Percentiles rank a stretch among this genome's conserved stretches.
These are phyloP conservation scores for Dryoscopus gambensis DNA, from an alignment of 2,113 vertebrate genomes.

Conservation along the genomic window DNA sequence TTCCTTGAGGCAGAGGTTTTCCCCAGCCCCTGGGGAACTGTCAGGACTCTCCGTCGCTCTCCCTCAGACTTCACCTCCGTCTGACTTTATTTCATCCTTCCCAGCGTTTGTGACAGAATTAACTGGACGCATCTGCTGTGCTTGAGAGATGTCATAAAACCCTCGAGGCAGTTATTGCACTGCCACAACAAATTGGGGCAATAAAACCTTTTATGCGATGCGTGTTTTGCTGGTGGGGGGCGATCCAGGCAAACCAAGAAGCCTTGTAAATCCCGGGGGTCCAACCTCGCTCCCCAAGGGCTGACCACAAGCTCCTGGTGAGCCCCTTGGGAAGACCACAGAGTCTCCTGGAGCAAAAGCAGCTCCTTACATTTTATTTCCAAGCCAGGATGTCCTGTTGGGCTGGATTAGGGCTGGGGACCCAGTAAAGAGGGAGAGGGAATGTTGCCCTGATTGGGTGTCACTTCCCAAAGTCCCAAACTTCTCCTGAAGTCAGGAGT, in stretches of 20 bases:
- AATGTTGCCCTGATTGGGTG: background rate
- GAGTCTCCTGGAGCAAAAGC: background rate
- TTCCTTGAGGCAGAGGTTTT: background rate
- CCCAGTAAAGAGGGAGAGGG: background rate
- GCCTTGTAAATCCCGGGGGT: background rate
- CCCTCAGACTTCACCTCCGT: background rate
- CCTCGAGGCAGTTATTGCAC: background rate
- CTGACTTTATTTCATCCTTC: background rate
- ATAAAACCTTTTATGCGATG: background rate
- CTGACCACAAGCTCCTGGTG: background rate
- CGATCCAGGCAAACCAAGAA: background rate
- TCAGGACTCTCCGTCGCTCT: background rate
- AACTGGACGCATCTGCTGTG: fast-evolving
- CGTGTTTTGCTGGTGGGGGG: background rate
- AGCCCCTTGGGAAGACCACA: background rate
- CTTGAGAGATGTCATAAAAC: background rate
- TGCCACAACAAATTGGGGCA: background rate
- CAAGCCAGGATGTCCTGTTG: background rate
- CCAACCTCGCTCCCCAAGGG: background rate
- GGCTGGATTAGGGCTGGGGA: background rate
- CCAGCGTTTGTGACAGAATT: background rate
- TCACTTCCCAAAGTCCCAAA: background rate
- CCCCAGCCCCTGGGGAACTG: background rate
- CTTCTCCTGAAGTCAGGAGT: background rate
- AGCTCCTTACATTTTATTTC: background rate